Evolutionary conservation across 2,888 invertebrate genomes (phyloP), one percentile per base, ranked within the genome.

Genomic region (Dendrolimus houi): DNA sequence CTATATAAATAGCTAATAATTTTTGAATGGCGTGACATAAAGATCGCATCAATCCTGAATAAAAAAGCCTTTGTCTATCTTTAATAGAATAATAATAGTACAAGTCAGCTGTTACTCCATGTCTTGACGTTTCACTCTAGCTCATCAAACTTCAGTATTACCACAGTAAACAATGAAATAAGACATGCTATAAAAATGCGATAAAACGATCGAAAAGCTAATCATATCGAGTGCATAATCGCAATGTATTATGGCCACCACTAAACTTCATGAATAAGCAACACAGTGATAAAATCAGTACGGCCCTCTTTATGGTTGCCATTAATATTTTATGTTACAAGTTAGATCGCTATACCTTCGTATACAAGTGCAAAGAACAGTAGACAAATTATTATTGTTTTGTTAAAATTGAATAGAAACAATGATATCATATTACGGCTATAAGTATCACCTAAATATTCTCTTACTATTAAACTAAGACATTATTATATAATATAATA

Each of bases 291-390:
- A 67, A 62, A 64, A 64, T 62, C 63, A 61, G 59, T 61, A 58
- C 12, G 9, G 47, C 9, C 12, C 9, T 64, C 64, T 66, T 65
- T 66, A 64, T 57, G 52, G 52, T 58, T 29, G 29, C 68, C 61
- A 62, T 70, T 66, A 68, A 68, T 67, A 67, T 64, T 72, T 69
- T 67, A 70, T 61, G 63, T 59, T 3, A 29, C 29, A 29, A 47
- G 8, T 47, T 47, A 47, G 47, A 10, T 47, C 61, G 52, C 57
- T 61, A 56, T 54, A 60, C 56, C 53, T 61, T 58, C 41, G 41
- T 42, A 40, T 53, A 59, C 59, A 54, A 52, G 57, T 56, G 55
- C 57, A 53, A 55, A 40, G 52, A 55, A 42, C 52, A 54, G 29
- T 54, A 17, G 55, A 55, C 54, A 57, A 56, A 57, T 17, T 10